These are phyloP conservation scores for Zapornia atra DNA, from an alignment of 2,113 vertebrate species.

Conservation along the genomic window DNA sequence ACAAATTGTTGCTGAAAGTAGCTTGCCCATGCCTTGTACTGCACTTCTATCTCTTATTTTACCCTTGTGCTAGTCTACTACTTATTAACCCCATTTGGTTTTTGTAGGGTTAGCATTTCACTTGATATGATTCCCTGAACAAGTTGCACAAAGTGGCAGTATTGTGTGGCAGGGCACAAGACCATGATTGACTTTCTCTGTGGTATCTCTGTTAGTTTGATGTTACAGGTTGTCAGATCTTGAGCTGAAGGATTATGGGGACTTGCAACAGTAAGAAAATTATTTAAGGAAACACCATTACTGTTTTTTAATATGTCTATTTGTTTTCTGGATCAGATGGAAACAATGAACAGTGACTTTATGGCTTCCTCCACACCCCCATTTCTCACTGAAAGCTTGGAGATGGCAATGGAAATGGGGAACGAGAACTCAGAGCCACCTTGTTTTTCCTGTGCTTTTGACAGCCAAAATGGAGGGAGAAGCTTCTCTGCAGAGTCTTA, in stretches of 20 bases:
- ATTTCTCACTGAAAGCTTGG: slow-evolving; percentile 78
- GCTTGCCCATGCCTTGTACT: background rate
- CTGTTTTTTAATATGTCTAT: background rate
- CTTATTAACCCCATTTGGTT: too few species aligned
- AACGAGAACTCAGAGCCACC: slow-evolving; percentile 69
- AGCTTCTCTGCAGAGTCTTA: slow-evolving; percentile 84
- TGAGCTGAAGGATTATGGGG: background rate
- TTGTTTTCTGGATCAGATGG: slow-evolving; percentile 22
- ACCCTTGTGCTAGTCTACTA: background rate
- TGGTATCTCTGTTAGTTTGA: background rate
- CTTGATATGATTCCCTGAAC: background rate
- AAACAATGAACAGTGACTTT: slow-evolving; percentile 82
- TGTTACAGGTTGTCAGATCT: background rate
- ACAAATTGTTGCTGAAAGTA: background rate
- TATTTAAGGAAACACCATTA: background rate
- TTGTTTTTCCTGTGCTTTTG: slow-evolving; percentile 85
- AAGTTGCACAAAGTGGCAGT: background rate
- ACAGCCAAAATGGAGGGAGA: slow-evolving; percentile 70
- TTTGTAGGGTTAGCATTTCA: background rate
- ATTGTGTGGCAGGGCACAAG: background rate
- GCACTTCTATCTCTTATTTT: background rate
- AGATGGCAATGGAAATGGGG: slow-evolving; percentile 74
- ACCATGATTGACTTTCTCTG: background rate
- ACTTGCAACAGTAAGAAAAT: background rate
- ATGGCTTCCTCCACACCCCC: slow-evolving; percentile 72